Conservation (phyloP, 2,113 vertebrate genomes). For the Chiloscyllium plagiosum region DNA sequence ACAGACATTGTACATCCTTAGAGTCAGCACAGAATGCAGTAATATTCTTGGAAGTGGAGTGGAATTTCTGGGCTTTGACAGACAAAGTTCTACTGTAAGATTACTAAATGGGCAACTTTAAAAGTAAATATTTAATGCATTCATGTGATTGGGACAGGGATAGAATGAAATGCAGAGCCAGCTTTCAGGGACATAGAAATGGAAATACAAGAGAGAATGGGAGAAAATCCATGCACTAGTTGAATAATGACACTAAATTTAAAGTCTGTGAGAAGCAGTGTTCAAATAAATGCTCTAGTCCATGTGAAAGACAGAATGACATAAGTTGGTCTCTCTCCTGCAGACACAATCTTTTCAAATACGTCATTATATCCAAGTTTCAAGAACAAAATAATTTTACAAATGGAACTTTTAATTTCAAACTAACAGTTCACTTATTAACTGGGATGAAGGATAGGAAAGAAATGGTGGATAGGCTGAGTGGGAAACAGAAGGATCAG, state of each 20-base stretch:
- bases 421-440: neutral
- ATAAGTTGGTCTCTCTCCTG: neutral
- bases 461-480: rapidly evolving
- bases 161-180: neutral
- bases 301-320: neutral
- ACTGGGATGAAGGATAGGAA: no score
- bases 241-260: neutral
- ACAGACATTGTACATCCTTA: neutral
- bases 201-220: neutral
- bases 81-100: neutral
- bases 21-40: neutral
- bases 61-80: neutral
- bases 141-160: neutral
- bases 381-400: neutral
- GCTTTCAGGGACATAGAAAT: neutral
- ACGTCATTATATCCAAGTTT: neutral
- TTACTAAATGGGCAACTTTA: neutral
- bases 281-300: neutral
- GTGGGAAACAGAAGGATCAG: no score
- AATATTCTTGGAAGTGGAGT: neutral
- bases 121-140: neutral
- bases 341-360: neutral
- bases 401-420: neutral
- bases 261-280: neutral
- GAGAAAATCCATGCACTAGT: neutral